Evolutionary conservation across 2,113 vertebrate genomes (phyloP).

Genomic region (Actinemys pallida): DNA sequence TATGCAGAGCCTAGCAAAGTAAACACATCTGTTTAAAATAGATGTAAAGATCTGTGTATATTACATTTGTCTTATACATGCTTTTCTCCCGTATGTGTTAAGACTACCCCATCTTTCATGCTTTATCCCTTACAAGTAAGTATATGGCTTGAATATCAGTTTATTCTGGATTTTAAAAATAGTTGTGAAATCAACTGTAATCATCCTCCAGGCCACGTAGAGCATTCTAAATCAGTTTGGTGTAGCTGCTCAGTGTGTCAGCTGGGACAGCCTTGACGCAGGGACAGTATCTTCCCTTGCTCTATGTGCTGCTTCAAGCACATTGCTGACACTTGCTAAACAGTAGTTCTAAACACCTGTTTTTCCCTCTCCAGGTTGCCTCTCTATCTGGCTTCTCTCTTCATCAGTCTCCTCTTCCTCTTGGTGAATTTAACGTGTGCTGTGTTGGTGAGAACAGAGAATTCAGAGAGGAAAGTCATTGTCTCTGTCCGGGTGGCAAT

Average conservation of each 20-base stretch:
- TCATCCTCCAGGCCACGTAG: slow-evolving; percentile 7
- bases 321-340: slow-evolving; percentile 39
- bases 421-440: slow-evolving; percentile 95
- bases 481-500: slow-evolving; percentile 92
- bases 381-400: slow-evolving; percentile 89
- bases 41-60: not conserved
- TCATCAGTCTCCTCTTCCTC: slow-evolving; percentile 93
- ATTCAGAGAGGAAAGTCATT: slow-evolving; percentile 84
- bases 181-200: not conserved
- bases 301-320: not conserved
- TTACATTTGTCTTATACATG: not conserved
- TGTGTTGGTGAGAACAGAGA: slow-evolving; percentile 89
- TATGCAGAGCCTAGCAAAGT: accelerated
- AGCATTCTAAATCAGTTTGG: not conserved
- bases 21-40: not conserved
- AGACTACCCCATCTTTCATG: not conserved
- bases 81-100: not conserved
- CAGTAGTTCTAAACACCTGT: slow-evolving; percentile 48
- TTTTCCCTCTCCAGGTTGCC: slow-evolving; percentile 83
- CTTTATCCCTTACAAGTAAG: slow-evolving; percentile 1
- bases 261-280: not conserved
- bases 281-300: not conserved
- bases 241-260: not conserved
- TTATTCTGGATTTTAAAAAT: slow-evolving; percentile 7
- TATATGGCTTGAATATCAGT: slow-evolving; percentile 8